Conservation (phyloP, 2,113 vertebrate species). For the Gavialis gangeticus region DNA sequence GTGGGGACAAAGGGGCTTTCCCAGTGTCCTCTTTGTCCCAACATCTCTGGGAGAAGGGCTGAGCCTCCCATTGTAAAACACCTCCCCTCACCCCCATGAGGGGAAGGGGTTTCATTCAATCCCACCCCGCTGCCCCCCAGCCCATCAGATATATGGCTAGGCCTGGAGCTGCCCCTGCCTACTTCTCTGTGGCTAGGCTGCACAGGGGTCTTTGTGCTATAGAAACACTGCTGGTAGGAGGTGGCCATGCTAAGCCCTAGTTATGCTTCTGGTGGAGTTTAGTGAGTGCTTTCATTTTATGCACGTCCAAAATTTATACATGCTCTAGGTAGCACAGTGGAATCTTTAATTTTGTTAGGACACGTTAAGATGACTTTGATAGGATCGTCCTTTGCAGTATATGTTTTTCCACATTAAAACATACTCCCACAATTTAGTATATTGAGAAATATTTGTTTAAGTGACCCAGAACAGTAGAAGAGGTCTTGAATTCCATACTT, state of each 20-base stretch:
- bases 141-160: too few relatives aligned
- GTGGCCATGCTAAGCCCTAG: not conserved
- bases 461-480: conserved; percentile 25
- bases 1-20: too few relatives aligned
- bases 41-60: too few relatives aligned
- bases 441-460: not conserved
- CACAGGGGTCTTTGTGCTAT: too few relatives aligned
- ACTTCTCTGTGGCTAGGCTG: too few relatives aligned
- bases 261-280: not conserved
- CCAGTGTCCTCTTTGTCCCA: too few relatives aligned
- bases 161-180: too few relatives aligned
- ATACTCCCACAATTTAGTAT: not conserved
- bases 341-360: not conserved
- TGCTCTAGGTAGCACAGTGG: not conserved
- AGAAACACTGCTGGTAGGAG: too few relatives aligned
- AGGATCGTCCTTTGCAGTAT: not conserved
- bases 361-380: not conserved
- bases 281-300: not conserved
- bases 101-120: too few relatives aligned
- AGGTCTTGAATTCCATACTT: not conserved
- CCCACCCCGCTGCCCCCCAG: too few relatives aligned
- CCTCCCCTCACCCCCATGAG: too few relatives aligned
- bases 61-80: too few relatives aligned
- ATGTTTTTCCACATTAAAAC: not conserved
- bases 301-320: conserved; percentile 14